Conservation (phyloP, 2,888 invertebrate genomes). For the Polietes domitor region DNA sequence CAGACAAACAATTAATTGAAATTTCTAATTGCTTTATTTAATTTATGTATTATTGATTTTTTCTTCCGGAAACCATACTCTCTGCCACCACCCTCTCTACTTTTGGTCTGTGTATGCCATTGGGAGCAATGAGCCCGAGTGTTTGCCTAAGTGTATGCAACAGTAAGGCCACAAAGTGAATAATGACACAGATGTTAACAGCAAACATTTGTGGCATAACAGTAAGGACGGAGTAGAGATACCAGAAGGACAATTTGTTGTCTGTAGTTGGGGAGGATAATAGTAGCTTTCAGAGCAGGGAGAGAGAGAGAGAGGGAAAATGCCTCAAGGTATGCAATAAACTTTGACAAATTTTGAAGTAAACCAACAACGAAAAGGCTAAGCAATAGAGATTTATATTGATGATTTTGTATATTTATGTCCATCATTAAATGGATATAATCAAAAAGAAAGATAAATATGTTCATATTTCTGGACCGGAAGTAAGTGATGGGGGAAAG, state of each 20-base stretch:
- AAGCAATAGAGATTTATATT: conserved; percentile 31
- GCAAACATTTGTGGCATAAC: not conserved
- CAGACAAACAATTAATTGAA: conserved; percentile 27
- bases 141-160: conserved; percentile 18
- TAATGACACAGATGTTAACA: conserved; percentile 13
- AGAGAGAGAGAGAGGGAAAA: not conserved
- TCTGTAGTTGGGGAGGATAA: not conserved
- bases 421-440: not conserved
- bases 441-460: not conserved
- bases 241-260: not conserved
- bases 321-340: conserved; percentile 52
- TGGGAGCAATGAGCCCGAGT: not conserved
- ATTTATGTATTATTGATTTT: conserved; percentile 29
- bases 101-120: not conserved
- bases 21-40: conserved; percentile 20
- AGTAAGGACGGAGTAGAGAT: not conserved
- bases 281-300: not conserved
- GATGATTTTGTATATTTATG: conserved; percentile 10
- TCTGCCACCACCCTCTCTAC: not conserved
- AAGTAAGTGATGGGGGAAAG: too few species aligned
- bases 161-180: conserved; percentile 1
- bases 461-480: not conserved
- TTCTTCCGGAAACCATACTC: too few species aligned
- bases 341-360: conserved; percentile 50
- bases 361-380: not conserved